These are phyloP conservation scores for Oedothorax gibbosus DNA, from an alignment of 1,140 invertebrate species.

Conservation along the genomic window DNA sequence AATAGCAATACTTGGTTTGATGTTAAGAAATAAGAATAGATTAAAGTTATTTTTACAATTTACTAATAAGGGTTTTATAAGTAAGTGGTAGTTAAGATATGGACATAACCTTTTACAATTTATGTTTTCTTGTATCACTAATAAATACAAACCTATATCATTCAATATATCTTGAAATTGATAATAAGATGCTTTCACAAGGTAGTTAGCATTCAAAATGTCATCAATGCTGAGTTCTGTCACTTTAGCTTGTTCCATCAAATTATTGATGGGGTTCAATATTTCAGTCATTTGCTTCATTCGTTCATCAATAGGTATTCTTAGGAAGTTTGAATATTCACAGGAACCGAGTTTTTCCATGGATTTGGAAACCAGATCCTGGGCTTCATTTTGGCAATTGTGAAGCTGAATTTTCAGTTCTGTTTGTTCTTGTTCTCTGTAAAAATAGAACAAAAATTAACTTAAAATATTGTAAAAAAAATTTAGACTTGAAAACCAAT, in stretches of 20 bases:
- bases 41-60: neutral
- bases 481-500: neutral
- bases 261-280: neutral
- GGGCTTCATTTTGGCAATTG: slow-evolving; percentile 32
- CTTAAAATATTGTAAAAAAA: neutral
- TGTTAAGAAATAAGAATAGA: neutral
- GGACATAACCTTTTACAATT: neutral
- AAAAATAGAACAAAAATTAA: neutral
- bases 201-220: slow-evolving; percentile 41
- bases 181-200: slow-evolving; percentile 22
- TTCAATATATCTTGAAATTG: slow-evolving; percentile 22
- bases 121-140: neutral
- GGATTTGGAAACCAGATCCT: slow-evolving; percentile 13
- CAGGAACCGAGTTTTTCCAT: slow-evolving; percentile 22
- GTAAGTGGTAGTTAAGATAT: neutral
- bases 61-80: neutral
- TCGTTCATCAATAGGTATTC: neutral
- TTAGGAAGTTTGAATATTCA: slow-evolving; percentile 9
- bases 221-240: slow-evolving; percentile 40
- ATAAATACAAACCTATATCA: slow-evolving; percentile 33
- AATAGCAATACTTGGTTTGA: neutral
- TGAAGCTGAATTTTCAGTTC: slow-evolving; percentile 18
- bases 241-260: neutral
- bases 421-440: slow-evolving; percentile 32
- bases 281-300: slow-evolving; percentile 21